A percentile compares a stretch with the other conserved stretches of the same genome.
These are phyloP conservation scores for Paelopatides confundens DNA, from an alignment of 53 echinoderm and acorn worm species.

Conservation along the genomic window DNA sequence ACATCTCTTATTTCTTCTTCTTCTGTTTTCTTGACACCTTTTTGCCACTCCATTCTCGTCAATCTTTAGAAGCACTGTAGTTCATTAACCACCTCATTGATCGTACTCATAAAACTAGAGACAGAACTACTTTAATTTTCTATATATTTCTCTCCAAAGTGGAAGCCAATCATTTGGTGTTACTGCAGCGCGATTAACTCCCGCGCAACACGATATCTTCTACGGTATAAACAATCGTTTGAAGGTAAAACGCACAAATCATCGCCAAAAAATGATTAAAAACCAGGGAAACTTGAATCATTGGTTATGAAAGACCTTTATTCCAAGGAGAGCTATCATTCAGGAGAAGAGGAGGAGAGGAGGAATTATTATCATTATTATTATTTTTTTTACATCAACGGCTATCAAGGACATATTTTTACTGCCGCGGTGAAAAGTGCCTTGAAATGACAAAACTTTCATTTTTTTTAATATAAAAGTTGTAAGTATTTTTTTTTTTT, in stretches of 20 bases:
- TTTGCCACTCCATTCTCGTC: too few species aligned
- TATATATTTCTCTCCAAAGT: background rate
- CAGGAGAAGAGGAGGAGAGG: conserved; percentile 2
- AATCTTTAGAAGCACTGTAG: background rate
- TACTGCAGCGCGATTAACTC: conserved; percentile 20
- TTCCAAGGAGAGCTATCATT: conserved; percentile 26
- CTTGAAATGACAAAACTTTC: too few species aligned
- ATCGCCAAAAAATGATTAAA: conserved; percentile 38
- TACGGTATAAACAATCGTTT: conserved; percentile 28
- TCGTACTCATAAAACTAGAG: background rate
- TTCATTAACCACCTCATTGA: background rate
- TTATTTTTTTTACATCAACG: background rate
- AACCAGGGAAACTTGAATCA: background rate
- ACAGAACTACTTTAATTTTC: background rate
- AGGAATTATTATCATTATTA: background rate
- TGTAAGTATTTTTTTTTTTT: too few species aligned
- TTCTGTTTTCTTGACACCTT: too few species aligned
- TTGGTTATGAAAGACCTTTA: conserved; percentile 4
- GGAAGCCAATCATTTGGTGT: conserved; percentile 1
- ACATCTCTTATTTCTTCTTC: too few species aligned
- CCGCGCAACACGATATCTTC: conserved; percentile 9
- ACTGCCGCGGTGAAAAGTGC: too few species aligned
- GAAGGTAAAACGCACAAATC: conserved; percentile 40
- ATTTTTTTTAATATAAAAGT: too few species aligned
- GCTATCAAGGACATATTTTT: background rate